phyloP scores from a whole-genome alignment of 2,797 vertebrate species.

The Tolypeutes matacus region DNA sequence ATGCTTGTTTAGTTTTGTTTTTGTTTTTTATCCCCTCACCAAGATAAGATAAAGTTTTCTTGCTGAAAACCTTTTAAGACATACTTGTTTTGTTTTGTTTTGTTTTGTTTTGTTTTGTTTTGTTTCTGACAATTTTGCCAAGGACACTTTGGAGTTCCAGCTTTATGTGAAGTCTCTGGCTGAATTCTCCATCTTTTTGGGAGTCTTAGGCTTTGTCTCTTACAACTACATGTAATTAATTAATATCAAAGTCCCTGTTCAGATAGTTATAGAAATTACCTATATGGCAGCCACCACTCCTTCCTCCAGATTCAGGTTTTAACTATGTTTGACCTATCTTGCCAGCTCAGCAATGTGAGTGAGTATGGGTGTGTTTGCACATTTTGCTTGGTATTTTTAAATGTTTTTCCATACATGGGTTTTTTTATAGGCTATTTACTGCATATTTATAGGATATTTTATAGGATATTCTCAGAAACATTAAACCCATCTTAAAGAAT shows the following conservation, averaged over 20 bases:
- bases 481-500: background rate
- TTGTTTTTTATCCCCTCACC: background rate
- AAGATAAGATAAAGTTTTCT: background rate
- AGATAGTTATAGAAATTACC: background rate
- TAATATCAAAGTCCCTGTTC: background rate
- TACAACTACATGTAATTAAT: background rate
- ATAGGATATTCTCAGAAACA: background rate
- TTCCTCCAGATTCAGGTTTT: background rate
- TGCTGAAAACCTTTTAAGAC: background rate
- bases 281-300: background rate
- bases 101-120: constrained; percentile 30
- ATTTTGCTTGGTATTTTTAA: background rate
- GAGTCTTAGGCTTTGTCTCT: background rate
- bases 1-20: background rate
- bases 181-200: background rate
- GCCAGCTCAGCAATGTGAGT: background rate
- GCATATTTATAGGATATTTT: background rate
- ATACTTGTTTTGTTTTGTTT: constrained; percentile 4
- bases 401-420: background rate
- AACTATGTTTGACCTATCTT: background rate
- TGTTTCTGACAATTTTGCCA: constrained; percentile 1
- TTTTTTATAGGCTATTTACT: constrained; percentile 20
- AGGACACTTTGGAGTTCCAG: background rate
- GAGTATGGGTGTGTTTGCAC: background rate
- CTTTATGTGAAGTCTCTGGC: background rate